Evolutionary conservation across 2,797 vertebrate species (phyloP).

Genomic region (Rhinichthys osculus): DNA sequence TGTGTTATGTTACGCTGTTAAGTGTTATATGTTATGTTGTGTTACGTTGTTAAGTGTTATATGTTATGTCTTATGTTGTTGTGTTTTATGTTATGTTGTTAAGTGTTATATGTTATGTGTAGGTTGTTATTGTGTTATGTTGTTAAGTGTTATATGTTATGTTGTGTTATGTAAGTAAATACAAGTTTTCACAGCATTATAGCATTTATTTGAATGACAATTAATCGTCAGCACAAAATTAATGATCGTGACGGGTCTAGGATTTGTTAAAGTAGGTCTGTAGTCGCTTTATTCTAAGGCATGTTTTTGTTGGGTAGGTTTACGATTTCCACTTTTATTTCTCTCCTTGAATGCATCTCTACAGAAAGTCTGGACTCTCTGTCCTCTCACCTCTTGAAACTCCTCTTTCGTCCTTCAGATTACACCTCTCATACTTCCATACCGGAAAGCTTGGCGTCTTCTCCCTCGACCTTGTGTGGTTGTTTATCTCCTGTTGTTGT

Average conservation of each 20-base stretch:
- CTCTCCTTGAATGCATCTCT: not conserved
- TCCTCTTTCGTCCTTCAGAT: constrained; percentile 27
- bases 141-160: too few species aligned
- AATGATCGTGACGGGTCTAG: not conserved
- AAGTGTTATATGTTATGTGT: too few species aligned
- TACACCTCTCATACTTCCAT: constrained; percentile 10
- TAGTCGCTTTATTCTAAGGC: not conserved
- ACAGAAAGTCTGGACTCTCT: not conserved
- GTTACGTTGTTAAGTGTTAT: too few species aligned
- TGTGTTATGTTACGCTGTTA: too few species aligned
- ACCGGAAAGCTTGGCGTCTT: constrained; percentile 28
- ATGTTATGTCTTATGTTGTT: too few species aligned
- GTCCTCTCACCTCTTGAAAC: not conserved
- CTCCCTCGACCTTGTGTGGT: not conserved
- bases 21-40: too few species aligned
- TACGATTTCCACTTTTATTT: not conserved
- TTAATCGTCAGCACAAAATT: not conserved
- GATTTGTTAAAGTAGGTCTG: not conserved
- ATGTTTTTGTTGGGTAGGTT: not conserved
- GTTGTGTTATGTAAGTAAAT: not conserved
- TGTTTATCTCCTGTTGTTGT: constrained; percentile 2
- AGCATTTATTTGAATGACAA: not conserved
- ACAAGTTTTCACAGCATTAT: not conserved
- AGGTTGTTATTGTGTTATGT: too few species aligned
- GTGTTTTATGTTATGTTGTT: not conserved